Conservation (phyloP, 2,888 invertebrate genomes). For the Lymantria dispar region DNA sequence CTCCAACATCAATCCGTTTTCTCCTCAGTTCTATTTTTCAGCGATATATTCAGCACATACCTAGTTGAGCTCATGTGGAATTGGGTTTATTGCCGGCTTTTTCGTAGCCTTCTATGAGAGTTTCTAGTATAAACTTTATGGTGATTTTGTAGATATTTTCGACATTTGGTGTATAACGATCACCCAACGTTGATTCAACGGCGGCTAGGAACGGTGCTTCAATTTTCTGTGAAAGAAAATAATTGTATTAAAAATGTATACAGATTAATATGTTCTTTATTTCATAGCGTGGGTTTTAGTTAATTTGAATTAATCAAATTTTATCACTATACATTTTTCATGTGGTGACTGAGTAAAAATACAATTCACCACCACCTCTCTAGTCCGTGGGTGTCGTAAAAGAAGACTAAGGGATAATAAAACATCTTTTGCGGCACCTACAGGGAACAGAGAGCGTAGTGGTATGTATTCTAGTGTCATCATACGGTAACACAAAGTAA, state of each 20-base stretch:
- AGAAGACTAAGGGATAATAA: too few species aligned
- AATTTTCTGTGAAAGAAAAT: conserved; percentile 87
- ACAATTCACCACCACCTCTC: too few species aligned
- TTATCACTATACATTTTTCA: too few species aligned
- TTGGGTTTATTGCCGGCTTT: conserved; percentile 57
- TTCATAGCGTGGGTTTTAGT: too few species aligned
- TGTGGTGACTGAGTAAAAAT: too few species aligned
- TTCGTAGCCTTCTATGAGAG: conserved; percentile 90
- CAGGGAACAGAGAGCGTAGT: too few species aligned
- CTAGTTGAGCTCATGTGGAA: conserved; percentile 50
- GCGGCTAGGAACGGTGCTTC: conserved; percentile 94
- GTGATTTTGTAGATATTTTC: conserved; percentile 95
- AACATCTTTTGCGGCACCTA: too few species aligned
- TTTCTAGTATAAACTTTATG: conserved; percentile 94
- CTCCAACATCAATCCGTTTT: conserved; percentile 6
- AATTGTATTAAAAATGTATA: neutral
- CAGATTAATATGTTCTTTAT: too few species aligned
- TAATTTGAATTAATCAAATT: too few species aligned
- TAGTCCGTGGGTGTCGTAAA: too few species aligned
- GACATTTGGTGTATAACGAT: conserved; percentile 94
- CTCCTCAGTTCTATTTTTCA: conserved; percentile 13
- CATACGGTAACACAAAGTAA: too few species aligned
- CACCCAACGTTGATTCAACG: conserved; percentile 92
- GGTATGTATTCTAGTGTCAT: too few species aligned
- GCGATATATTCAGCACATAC: conserved; percentile 16